These are phyloP conservation scores for Typhlichthys subterraneus DNA, from an alignment of 2,797 vertebrate genomes.

Conservation along the genomic window DNA sequence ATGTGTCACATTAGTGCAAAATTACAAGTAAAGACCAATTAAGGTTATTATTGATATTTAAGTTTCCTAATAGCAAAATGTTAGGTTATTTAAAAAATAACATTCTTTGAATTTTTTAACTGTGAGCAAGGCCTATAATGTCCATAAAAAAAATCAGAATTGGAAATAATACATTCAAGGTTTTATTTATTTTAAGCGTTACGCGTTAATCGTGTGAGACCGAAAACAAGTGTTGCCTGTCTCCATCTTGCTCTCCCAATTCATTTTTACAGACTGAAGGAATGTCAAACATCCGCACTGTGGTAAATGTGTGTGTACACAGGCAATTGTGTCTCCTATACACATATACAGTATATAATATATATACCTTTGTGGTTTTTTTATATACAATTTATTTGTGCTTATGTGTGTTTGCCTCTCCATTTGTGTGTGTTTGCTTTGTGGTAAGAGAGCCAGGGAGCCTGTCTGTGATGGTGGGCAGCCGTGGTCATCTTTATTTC, in stretches of 20 bases:
- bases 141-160: too few species aligned
- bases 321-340: conserved; percentile 12
- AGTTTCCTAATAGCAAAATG: too few species aligned
- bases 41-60: too few species aligned
- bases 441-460: conserved; percentile 4
- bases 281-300: conserved; percentile 69
- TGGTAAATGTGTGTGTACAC: conserved; percentile 34
- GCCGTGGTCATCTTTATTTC: conserved; percentile 47
- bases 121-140: too few species aligned
- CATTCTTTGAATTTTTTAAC: too few species aligned
- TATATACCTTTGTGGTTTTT: conserved; percentile 23
- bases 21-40: too few species aligned
- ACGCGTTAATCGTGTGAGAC: too few species aligned
- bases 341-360: neutral
- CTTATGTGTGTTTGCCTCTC: conserved; percentile 33
- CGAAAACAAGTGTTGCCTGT: conserved; percentile 3
- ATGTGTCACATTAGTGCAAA: too few species aligned
- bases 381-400: conserved; percentile 20
- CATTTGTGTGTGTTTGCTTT: conserved; percentile 51
- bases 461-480: conserved; percentile 29
- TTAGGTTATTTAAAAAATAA: too few species aligned
- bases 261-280: conserved; percentile 51
- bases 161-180: too few species aligned
- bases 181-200: too few species aligned
- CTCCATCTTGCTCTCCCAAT: conserved; percentile 1